Evolutionary conservation across 2,113 vertebrate genomes (phyloP), one percentile per base, ranked within the genome.

Genomic region (Misgurnus mizolepis): DNA sequence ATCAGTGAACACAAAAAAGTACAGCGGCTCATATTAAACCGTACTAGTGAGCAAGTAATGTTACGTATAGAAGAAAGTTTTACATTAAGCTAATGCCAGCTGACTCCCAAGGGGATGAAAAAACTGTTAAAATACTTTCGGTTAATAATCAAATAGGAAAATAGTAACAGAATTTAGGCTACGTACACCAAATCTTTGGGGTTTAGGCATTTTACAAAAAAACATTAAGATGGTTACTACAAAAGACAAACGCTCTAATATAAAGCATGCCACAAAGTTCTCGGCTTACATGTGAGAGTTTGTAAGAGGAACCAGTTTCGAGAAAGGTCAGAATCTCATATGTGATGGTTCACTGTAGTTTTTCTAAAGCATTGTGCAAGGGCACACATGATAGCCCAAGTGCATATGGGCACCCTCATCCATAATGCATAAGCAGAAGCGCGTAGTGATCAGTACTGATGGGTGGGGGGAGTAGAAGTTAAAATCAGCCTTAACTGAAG

Each of bases 341-440:
- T 87, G 88, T 85, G 87, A 85, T 88, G 89, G 82, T 85, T 86
- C 85, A 81, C 45, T 73, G 82, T 89, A 88, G 61, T 40, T 76
- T 66, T 14, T 85, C 87, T 45, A 71, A 76, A 88, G 86, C 87
- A 81, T 89, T 87, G 89, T 89, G 87, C 92, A 95, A 93, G 93
- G 92, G 92, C 93, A 93, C 93, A 93, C 94, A 95, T 95, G 95
- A 95, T 93, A 94, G 94, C 93, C 90, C 94, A 95, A 95, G 94
- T 94, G 91, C 94, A 95, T 93, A 93, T 94, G 94, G 94, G 93
- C 95, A 93, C 90, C 89, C 89, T 93, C 93, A 96, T 98, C 89
- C 93, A 97, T 98, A 95, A 98, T 98, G 96, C 93, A 98, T 95
- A 90, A 82, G 88, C 92, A 95, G 93, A 93, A 94, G 94, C 93